Evolutionary conservation across 2,113 vertebrate species (phyloP), one percentile per base, ranked within the genome.

Genomic region (Oreochromis spilurus): DNA sequence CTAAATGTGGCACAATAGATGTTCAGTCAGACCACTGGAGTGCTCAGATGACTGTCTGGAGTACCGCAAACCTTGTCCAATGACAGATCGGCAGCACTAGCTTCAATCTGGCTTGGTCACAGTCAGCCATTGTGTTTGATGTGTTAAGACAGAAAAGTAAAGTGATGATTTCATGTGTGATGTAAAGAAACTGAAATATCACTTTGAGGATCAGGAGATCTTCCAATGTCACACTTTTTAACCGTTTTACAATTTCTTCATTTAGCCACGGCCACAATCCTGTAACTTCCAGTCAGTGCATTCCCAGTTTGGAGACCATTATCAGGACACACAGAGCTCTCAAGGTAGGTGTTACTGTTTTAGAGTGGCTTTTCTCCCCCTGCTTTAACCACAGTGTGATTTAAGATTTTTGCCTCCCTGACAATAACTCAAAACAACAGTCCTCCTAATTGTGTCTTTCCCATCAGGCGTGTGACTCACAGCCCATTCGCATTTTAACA

Each of bases 241-340:
- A 81, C 8, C 81, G 21, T 88, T 8, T 52, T 82, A 16, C 38
- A 48, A 62, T 97, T 31, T 89, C 31, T 89, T 57, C 52, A 24
- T 96, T 84, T 89, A 99, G 98, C 97, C 97, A 7, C 94, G 98
- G 84, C 98, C 98, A 12, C 98, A 97, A 93, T 97, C 98, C 36
- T 98, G 97, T 91, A 98, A 99, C 95, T 93, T 99, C 94, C 96
- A 98, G 88, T 96, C 98, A 7, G 96, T 97, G 96, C 98, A 98
- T 36, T 95, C 97, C 85, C 98, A 98, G 93, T 98, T 97, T 80
- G 96, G 96, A 31, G 98, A 99, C 75, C 98, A 97, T 94, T 99
- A 98, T 90, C 97, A 97, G 84, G 98, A 99, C 95, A 97, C 97
- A 4, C 97, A 97, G 94, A 98, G 98, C 87, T 99, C 98, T n/a